Evolutionary conservation across 2,888 invertebrate species (phyloP).

Genomic region (Meiosimyza decipiens): DNA sequence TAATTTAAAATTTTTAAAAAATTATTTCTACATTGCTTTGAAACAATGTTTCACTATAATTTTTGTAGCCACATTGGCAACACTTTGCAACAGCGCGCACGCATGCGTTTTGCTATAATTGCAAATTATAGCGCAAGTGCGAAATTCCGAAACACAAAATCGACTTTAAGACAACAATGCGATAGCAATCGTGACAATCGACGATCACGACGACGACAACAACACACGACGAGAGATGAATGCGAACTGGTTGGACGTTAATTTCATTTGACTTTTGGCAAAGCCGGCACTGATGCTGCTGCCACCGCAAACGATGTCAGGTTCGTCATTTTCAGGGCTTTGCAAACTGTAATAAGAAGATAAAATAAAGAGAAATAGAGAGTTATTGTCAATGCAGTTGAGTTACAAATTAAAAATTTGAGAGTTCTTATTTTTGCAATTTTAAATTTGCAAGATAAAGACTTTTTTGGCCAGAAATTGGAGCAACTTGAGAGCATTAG

Average conservation of each 20-base stretch:
- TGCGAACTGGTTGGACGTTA: conserved; percentile 45
- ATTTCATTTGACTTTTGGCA: conserved; percentile 46
- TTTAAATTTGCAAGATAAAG: too few relatives aligned
- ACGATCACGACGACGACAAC: conserved; percentile 29
- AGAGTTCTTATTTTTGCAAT: too few relatives aligned
- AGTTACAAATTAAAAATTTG: too few relatives aligned
- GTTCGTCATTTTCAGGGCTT: conserved; percentile 27
- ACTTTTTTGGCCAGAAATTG: too few relatives aligned
- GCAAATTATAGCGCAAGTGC: background rate
- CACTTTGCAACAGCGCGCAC: conserved; percentile 36
- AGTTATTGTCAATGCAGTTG: too few relatives aligned
- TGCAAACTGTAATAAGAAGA: conserved; percentile 39
- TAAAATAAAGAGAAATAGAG: conserved; percentile 12
- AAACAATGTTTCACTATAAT: too few relatives aligned
- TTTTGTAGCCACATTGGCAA: conserved; percentile 33
- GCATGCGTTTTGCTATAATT: conserved; percentile 5
- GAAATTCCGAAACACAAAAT: too few relatives aligned
- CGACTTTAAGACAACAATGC: background rate
- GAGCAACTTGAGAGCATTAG: too few relatives aligned
- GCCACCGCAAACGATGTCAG: conserved; percentile 20
- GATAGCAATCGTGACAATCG: background rate
- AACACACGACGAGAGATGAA: conserved; percentile 47
- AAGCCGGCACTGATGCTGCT: conserved; percentile 35
- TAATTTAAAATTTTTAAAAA: too few relatives aligned
- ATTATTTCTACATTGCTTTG: too few relatives aligned